Percentiles rank a stretch among this genome's conserved stretches.
Conservation (phyloP, 2,113 vertebrate species). For the Orientallactaga bullata region DNA sequence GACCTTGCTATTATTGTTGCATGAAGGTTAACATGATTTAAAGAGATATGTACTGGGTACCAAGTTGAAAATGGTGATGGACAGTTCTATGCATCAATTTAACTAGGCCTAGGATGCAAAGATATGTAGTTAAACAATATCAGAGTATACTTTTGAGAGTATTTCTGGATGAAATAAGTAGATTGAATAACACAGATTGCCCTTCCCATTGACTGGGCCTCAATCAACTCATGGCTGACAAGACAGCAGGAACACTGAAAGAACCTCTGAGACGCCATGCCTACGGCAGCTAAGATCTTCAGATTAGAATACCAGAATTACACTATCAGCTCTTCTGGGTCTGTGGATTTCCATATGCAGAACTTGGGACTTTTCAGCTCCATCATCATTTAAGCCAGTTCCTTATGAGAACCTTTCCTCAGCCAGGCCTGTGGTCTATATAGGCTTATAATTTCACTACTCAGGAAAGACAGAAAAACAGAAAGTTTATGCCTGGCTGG, state of each 20-base stretch:
- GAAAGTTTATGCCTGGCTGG: neutral
- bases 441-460: neutral
- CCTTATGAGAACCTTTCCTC: neutral
- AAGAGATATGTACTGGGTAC: neutral
- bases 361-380: neutral
- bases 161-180: neutral
- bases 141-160: neutral
- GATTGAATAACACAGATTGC: neutral
- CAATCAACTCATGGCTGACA: neutral
- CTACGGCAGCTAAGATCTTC: neutral
- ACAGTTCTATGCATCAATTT: neutral
- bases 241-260: too few species aligned
- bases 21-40: neutral
- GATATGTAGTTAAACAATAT: neutral
- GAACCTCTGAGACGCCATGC: neutral
- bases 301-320: neutral
- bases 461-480: neutral
- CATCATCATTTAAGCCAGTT: neutral
- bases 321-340: neutral
- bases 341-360: neutral
- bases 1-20: neutral
- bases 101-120: neutral
- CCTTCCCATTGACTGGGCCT: neutral
- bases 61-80: neutral
- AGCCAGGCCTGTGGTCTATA: neutral